phyloP scores from a whole-genome alignment of 2,888 invertebrate genomes.

The Camptogramma bilineatum region DNA sequence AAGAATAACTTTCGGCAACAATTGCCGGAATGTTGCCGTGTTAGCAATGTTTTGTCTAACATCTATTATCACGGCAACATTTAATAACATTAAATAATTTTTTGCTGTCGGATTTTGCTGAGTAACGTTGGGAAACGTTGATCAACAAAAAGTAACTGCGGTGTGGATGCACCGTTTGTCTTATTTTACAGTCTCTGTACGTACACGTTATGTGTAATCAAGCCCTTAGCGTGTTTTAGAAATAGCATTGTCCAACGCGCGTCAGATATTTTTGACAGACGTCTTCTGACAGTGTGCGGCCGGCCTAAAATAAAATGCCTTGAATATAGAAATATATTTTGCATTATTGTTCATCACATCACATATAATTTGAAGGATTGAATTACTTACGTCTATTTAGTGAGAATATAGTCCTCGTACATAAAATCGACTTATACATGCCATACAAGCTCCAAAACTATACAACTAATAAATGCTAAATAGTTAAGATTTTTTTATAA shows the following conservation, averaged over 20 bases:
- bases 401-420: slow-evolving; percentile 27
- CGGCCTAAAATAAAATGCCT: slow-evolving; percentile 10
- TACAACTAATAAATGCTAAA: slow-evolving; percentile 20
- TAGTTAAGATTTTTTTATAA: slow-evolving; percentile 7
- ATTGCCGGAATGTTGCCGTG: too few species aligned
- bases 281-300: neutral
- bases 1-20: too few species aligned
- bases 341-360: slow-evolving; percentile 41
- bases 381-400: slow-evolving; percentile 9
- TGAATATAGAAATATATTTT: slow-evolving; percentile 17
- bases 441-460: slow-evolving; percentile 29
- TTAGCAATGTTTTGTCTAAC: too few species aligned
- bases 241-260: neutral
- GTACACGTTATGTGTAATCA: too few species aligned
- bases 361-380: slow-evolving; percentile 37
- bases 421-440: slow-evolving; percentile 13
- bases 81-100: too few species aligned
- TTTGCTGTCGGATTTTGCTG: too few species aligned
- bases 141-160: too few species aligned
- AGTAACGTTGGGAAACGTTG: too few species aligned
- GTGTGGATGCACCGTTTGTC: too few species aligned
- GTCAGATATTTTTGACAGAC: neutral
- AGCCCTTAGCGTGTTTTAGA: too few species aligned
- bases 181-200: too few species aligned
- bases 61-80: too few species aligned